phyloP scores from a whole-genome alignment of 2,113 vertebrate genomes.

The Calidris pygmaea region DNA sequence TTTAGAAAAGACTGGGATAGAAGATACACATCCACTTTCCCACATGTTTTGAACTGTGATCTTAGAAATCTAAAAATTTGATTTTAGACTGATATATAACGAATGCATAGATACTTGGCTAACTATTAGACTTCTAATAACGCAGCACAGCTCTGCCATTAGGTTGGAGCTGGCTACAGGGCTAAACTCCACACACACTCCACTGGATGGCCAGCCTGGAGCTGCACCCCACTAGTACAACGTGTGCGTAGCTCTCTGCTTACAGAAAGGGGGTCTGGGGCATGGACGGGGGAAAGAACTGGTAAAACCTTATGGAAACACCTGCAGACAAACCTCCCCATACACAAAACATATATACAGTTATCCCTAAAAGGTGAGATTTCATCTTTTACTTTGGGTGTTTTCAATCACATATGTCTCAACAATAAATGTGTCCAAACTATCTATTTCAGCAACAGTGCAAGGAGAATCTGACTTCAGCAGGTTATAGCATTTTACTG shows the following conservation, averaged over 20 bases:
- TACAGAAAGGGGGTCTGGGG: background rate
- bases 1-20: background rate
- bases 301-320: background rate
- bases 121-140: background rate
- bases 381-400: background rate
- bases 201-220: background rate
- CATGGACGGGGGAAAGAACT: background rate
- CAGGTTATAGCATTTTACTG: background rate
- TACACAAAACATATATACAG: background rate
- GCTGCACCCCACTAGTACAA: background rate
- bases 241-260: accelerated
- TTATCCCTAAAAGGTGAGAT: background rate
- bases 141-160: background rate
- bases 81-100: background rate
- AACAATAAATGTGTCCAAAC: background rate
- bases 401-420: background rate
- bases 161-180: background rate
- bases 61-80: background rate
- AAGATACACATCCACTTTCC: background rate
- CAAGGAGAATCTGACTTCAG: background rate
- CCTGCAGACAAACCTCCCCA: accelerated
- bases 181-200: background rate
- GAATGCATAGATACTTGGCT: background rate
- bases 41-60: background rate
- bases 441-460: background rate